Base-by-base conservation (phyloP, 2,113 vertebrate species). In the Centropus unirufus region DNA sequence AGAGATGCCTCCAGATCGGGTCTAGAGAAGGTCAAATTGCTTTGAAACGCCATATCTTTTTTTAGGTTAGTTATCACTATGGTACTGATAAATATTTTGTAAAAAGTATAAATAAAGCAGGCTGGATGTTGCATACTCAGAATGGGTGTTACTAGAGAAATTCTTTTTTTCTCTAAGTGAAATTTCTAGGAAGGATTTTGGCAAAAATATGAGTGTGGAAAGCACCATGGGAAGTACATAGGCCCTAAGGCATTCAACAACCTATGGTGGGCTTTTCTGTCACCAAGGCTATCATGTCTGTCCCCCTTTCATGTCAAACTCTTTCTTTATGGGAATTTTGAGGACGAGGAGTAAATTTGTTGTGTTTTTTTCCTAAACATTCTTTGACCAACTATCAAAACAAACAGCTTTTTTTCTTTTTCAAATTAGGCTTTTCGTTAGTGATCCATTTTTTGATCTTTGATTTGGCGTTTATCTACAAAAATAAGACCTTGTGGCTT, bases 21-120 rank as follows among this genome's bases (percentile, higher is more conserved):
- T 94, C 92, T 93, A 59, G 61, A 89, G 87, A 57, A 89, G 96
- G 95, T 97, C 96, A 96, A 87, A 97, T 93, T 92, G 61, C 91
- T 94, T 75, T 72, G 47, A 89, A 95, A 91, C 47, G 8, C 81
- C 0, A 3, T 29, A 61, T 94, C 96, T 81, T 96, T 94, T 97
- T 96, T 97, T 96, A 97, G 96, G 83, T 51, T 57, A 81, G 72
- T 78, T 96, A 97, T 97, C 94, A 89, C 96, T 95, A 97, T 97
- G 96, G 95, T 62, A 97, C 83, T 94, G 91, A 95, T 96, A 96
- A 97, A 97, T 93, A 97, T 95, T 97, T 94, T 90, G 86, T 86
- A 67, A 95, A 97, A 97, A 97, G 55, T 78, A 91, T 96, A 97
- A 96, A 96, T 94, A 97, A 93, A 93, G 39, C 86, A 92, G 83